Conservation (phyloP, 2,888 invertebrate species). For the Aplocera efformata region DNA sequence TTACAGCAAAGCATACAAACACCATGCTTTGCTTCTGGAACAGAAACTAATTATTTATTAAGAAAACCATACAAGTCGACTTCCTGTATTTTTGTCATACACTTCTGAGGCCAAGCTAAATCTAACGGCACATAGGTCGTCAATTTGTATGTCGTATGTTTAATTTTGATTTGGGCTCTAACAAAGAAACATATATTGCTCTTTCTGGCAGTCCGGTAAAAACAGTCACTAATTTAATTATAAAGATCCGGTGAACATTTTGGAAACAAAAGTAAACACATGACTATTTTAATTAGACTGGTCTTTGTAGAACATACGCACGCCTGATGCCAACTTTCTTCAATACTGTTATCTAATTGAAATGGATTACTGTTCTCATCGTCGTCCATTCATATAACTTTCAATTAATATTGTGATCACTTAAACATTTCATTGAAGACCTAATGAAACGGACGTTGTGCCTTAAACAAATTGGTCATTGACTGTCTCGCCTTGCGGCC, state of each 20-base stretch:
- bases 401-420: conserved; percentile 22
- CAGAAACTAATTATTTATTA: background rate
- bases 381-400: conserved; percentile 23
- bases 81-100: no score
- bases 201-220: no score
- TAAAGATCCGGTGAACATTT: background rate
- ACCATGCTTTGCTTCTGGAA: background rate
- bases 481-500: conserved; percentile 37
- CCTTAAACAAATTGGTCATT: conserved; percentile 50
- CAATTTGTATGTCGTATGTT: no score
- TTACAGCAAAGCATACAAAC: conserved; percentile 11
- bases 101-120: no score
- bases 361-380: conserved; percentile 27
- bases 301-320: conserved; percentile 10
- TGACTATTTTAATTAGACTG: conserved; percentile 7
- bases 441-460: conserved; percentile 39
- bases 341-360: conserved; percentile 22
- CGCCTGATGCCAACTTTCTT: conserved; percentile 21
- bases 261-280: conserved; percentile 3
- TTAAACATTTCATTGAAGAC: conserved; percentile 29
- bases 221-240: no score
- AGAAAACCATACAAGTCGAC: no score
- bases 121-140: no score
- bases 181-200: no score
- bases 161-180: no score